Base-by-base conservation (phyloP, 2,113 vertebrate species). In the Sinocyclocheilus anophthalmus region DNA sequence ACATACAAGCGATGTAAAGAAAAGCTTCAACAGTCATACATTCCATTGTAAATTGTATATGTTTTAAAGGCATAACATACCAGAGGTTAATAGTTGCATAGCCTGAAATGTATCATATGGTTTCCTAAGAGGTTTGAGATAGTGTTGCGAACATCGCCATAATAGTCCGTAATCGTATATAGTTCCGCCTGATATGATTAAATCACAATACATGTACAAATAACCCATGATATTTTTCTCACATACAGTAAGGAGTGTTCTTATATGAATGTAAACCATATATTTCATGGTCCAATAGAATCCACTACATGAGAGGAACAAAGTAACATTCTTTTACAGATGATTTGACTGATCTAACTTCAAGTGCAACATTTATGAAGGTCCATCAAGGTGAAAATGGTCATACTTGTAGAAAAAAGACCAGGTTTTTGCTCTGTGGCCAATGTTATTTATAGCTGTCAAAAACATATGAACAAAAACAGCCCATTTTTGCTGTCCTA, bases 81-180 rank as follows among this genome's bases (percentile, higher is more conserved):
- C 77, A 77, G 87, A 90, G 84, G 82, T 78, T 90, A 73, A 87
- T 83, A 75, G 85, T 88, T 90, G 89, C 89, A 90, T 90, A 90
- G 89, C 83, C 87, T 85, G 77, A 88, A 86, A 86, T 90, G 77
- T 84, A 53, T 67, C 50, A n/a, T 57, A 20, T 86, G 61, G 24
- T 81, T 70, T 81, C 53, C 26, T 73, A 45, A 73, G 33, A 50
- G 37, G 69, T 80, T 70, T 84, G 4, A 69, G 61, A 86, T 83
- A 86, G 72, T 88, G 81, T 81, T 45, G 65, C 78, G 57, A 61
- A 89, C 76, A 86, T 80, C 48, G 63, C 69, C 76, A 83, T 75
- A 75, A 75, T 53, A 63, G 78, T 86, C 24, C 80, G 48, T 26
- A 50, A 76, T 45, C 33, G 75, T 73, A 84, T 76, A 87, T 76